phyloP scores from a whole-genome alignment of 1,140 invertebrate genomes.

The Apis cerana region DNA sequence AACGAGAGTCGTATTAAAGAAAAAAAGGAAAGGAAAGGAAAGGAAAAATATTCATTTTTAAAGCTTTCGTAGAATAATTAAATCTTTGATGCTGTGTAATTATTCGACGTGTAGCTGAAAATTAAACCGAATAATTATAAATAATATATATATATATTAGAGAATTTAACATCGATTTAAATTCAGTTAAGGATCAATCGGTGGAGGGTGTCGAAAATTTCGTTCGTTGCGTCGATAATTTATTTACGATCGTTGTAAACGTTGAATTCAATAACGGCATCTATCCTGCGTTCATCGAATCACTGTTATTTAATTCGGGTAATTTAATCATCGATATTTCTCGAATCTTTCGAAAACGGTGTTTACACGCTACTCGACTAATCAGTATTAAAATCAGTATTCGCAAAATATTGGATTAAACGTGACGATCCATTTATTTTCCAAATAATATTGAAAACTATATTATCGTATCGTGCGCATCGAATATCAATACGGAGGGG shows the following conservation, averaged over 20 bases:
- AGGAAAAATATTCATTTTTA: too few relatives aligned
- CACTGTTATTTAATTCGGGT: neutral
- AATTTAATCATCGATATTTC: neutral
- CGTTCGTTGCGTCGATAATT: neutral
- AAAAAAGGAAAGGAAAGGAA: too few relatives aligned
- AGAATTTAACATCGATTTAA: neutral
- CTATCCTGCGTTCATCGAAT: neutral
- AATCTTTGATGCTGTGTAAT: too few relatives aligned
- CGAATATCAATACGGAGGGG: neutral
- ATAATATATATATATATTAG: neutral
- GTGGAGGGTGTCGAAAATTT: neutral
- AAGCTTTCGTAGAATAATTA: too few relatives aligned
- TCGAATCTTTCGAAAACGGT: neutral
- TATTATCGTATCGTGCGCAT: neutral
- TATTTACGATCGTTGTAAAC: neutral
- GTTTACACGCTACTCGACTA: neutral
- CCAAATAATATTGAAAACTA: neutral
- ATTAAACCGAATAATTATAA: neutral
- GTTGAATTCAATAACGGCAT: neutral
- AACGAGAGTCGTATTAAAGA: too few relatives aligned
- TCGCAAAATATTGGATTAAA: neutral
- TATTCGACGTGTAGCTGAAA: neutral
- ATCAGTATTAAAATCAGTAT: neutral
- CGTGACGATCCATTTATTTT: neutral
- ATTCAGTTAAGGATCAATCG: neutral